Evolutionary conservation across 1,140 invertebrate genomes (phyloP), one percentile per base, ranked within the genome.

Genomic region (Goniozus legneri): DNA sequence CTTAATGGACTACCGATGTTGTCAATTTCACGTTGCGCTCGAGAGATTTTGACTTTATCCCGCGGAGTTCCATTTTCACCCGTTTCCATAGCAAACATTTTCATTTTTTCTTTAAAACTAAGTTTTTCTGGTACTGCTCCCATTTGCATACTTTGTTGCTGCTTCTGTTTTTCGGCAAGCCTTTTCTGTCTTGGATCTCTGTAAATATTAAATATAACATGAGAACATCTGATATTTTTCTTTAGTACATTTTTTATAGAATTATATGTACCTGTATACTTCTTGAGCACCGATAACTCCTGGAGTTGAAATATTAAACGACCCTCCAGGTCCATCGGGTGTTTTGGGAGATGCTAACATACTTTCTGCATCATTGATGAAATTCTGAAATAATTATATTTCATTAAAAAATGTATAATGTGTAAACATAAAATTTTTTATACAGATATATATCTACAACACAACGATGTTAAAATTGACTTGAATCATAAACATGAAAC

Each of bases 41-140:
- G 80, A n/a, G 91, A 94, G 64, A 92, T 92, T 78, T 94, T 95
- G 27, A 92, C 88, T 78, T 93, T 94, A 65, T 94, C 91, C 71
- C 89, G 87, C 32, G 91, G 91, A 10, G 91, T 91, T 53, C 86
- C 83, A 58, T 84, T 80, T 71, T 95, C 91, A 18, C 91, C 91
- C 1, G 89, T 89, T 75, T 94, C 91, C 77, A 92, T 86, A 10
- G 92, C 92, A 77, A 96, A 96, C 91, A 95, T 94, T 73, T 94
- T 93, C 91, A 96, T 95, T 75, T 96, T 96, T 68, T 95, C 92
- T 69, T 92, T 91, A 67, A 96, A 95, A 40, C 87, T 89, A 8
- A 96, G 76, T 62, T 94, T 93, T 67, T 95, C 92, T 1, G 92
- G 92, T 41, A 91, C 84, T 6, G 87, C 83, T 44, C 81, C 77